A percentile compares a stretch with the other conserved stretches of the same genome.
Evolutionary conservation across 1,140 invertebrate species (phyloP).

Genomic region (Micrasema minimum): DNA sequence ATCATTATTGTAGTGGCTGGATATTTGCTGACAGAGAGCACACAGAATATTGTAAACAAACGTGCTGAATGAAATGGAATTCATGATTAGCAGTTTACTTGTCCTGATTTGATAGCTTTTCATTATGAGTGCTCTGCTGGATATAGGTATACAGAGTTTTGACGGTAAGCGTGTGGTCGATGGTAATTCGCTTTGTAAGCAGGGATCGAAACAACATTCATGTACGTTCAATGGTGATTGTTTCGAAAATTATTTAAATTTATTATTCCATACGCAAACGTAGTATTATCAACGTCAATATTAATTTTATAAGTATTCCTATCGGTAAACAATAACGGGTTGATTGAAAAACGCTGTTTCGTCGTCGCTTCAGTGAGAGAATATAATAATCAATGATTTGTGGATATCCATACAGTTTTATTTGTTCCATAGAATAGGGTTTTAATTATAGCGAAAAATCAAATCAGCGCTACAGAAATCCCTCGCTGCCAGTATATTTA

Average conservation of each 20-base stretch:
- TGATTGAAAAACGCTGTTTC: too few species aligned
- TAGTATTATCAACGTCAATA: too few species aligned
- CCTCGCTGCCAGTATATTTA: background rate
- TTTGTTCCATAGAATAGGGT: too few species aligned
- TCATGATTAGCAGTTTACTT: slow-evolving; percentile 26
- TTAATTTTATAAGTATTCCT: too few species aligned
- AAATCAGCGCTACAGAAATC: background rate
- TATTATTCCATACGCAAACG: too few species aligned
- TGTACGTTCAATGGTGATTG: too few species aligned
- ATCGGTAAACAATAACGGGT: too few species aligned
- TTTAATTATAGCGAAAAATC: too few species aligned
- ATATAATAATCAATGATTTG: too few species aligned
- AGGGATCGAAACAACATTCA: background rate
- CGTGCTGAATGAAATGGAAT: slow-evolving; percentile 15
- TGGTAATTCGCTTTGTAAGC: background rate
- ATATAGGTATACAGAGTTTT: slow-evolving; percentile 1
- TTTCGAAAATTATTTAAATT: too few species aligned
- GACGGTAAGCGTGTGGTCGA: background rate
- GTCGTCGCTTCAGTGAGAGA: too few species aligned
- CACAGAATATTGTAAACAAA: background rate
- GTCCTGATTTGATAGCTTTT: slow-evolving; percentile 21
- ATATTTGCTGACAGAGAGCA: background rate
- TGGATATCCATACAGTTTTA: too few species aligned
- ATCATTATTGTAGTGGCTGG: background rate
- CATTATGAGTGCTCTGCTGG: slow-evolving; percentile 8